A percentile compares a stretch with the other conserved stretches of the same genome.
Conservation (phyloP, 2,888 invertebrate species). For the Galeruca laticollis region DNA sequence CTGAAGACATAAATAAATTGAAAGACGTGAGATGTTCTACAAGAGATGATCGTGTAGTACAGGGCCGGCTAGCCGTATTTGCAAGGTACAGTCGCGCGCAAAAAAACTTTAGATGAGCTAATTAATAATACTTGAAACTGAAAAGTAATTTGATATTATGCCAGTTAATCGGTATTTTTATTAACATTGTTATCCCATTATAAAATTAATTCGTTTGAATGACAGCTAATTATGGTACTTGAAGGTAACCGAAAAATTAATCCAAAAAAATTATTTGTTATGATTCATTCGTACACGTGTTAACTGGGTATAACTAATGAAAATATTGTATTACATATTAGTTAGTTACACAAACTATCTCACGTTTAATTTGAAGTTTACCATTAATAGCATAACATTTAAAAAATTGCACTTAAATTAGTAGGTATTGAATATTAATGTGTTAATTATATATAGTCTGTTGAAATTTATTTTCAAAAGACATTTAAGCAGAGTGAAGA, state of each 20-base stretch:
- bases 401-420: no score
- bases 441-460: no score
- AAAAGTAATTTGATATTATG: no score
- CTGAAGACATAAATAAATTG: slow-evolving; percentile 40
- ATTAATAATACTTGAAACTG: no score
- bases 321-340: background rate
- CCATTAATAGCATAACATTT: no score
- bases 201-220: background rate
- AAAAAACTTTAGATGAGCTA: no score
- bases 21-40: slow-evolving; percentile 32
- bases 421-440: no score
- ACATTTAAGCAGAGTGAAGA: no score
- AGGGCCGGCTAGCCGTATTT: slow-evolving; percentile 16
- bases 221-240: background rate
- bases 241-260: background rate
- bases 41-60: slow-evolving; percentile 21
- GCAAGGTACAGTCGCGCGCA: background rate
- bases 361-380: background rate
- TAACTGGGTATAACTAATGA: background rate
- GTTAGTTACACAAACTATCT: background rate
- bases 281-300: background rate
- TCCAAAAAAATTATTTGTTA: background rate
- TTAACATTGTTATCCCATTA: background rate
- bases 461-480: no score
- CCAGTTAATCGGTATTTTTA: background rate